These are phyloP conservation scores for Galbula dea DNA, from an alignment of 2,113 vertebrate species.

Conservation along the genomic window DNA sequence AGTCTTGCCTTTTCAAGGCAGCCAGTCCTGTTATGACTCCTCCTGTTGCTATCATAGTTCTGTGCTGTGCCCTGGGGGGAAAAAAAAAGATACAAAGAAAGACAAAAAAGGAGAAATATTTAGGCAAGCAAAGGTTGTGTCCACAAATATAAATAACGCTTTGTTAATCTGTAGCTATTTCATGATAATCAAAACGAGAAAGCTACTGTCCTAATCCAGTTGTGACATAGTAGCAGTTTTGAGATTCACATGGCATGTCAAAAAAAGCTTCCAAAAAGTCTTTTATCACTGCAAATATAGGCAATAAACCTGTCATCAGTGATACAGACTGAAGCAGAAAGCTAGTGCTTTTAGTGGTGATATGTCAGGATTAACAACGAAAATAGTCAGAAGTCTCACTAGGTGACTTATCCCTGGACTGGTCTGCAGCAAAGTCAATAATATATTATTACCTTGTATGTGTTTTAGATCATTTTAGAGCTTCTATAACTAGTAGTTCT, in stretches of 20 bases:
- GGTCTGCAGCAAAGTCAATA: background rate
- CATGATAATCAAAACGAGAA: background rate
- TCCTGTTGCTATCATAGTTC: constrained; percentile 92
- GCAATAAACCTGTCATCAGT: background rate
- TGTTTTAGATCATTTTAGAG: background rate
- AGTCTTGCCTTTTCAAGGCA: constrained; percentile 96
- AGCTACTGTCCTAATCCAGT: background rate
- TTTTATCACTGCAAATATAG: background rate
- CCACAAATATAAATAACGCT: background rate
- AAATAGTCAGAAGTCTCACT: background rate
- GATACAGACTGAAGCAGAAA: background rate
- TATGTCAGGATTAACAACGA: background rate
- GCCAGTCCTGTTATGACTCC: constrained; percentile 97
- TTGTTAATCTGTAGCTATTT: background rate
- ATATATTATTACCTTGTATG: background rate
- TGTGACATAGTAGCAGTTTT: background rate
- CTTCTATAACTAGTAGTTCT: background rate
- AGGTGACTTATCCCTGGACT: background rate
- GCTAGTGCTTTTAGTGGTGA: background rate
- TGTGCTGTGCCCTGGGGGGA: constrained; percentile 52
- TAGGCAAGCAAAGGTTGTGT: background rate
- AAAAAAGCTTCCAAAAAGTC: background rate
- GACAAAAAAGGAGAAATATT: background rate
- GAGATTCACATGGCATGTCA: background rate
- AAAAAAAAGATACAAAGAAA: background rate